phyloP scores from a whole-genome alignment of 2,888 invertebrate genomes.

The Stenodema calcarata region DNA sequence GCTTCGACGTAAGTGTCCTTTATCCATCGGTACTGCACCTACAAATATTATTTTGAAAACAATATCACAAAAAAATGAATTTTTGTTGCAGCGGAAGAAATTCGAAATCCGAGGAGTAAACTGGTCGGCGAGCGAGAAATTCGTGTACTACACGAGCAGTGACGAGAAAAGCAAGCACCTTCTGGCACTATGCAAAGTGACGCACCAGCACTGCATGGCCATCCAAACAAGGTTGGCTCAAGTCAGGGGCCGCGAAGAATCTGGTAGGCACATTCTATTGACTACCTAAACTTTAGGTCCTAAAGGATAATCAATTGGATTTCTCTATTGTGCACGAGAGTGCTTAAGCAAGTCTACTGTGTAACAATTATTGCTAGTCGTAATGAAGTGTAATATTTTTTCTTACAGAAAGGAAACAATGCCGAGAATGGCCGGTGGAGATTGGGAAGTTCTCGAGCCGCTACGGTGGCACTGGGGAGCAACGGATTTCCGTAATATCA shows the following conservation, averaged over 20 bases:
- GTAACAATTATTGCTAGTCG: not conserved
- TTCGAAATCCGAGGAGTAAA: conserved; percentile 94
- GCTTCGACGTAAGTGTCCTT: conserved; percentile 76
- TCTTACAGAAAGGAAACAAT: conserved; percentile 67
- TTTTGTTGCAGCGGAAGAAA: conserved; percentile 76
- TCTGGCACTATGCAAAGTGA: conserved; percentile 84
- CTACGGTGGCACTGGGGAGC: conserved; percentile 67
- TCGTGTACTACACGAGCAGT: conserved; percentile 87
- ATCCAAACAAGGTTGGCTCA: conserved; percentile 85
- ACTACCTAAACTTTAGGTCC: too few relatives aligned
- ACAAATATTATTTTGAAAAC: too few relatives aligned
- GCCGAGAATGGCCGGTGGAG: conserved; percentile 66
- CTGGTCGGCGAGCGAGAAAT: conserved; percentile 70
- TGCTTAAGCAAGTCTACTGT: too few relatives aligned
- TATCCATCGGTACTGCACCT: too few relatives aligned
- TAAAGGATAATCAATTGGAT: too few relatives aligned
- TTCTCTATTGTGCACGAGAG: too few relatives aligned
- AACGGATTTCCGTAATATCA: conserved; percentile 88
- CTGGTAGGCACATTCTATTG: conserved; percentile 64
- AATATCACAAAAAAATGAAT: too few relatives aligned
- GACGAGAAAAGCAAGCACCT: conserved; percentile 94
- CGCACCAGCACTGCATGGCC: conserved; percentile 95
- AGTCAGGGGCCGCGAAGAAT: conserved; percentile 80
- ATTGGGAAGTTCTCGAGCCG: conserved; percentile 53
- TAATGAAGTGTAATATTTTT: not conserved